Percentiles rank a stretch among this genome's conserved stretches.
phyloP scores from a whole-genome alignment of 2,113 vertebrate species.

The Microtus pennsylvanicus region DNA sequence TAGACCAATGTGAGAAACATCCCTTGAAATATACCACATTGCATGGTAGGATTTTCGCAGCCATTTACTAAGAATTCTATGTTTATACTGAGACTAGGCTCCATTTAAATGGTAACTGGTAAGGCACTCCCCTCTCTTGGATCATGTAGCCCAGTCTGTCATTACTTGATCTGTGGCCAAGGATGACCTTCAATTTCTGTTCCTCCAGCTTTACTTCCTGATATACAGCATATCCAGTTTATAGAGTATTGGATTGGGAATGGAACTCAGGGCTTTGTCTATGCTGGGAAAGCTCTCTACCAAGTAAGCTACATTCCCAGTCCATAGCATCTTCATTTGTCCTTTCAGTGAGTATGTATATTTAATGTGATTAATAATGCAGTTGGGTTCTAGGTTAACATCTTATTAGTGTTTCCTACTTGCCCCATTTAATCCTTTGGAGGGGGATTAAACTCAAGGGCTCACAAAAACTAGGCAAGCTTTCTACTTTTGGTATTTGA shows the following conservation, averaged over 20 bases:
- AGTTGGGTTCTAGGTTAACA: not conserved
- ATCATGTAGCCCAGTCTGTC: not conserved
- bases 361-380: not conserved
- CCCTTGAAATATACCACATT: not conserved
- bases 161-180: not conserved
- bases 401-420: not conserved
- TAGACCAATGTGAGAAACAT: not conserved
- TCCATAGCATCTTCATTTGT: not conserved
- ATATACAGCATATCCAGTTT: not conserved
- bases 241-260: not conserved
- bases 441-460: not conserved
- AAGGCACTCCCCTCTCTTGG: not conserved
- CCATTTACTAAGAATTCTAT: not conserved
- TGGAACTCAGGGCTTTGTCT: not conserved
- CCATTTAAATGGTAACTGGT: not conserved
- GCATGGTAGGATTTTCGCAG: not conserved
- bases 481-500: not conserved
- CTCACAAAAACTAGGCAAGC: not conserved
- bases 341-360: not conserved
- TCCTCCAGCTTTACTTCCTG: not conserved
- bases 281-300: not conserved
- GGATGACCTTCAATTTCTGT: not conserved
- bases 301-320: not conserved
- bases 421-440: not conserved
- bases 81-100: not conserved